Percentiles rank a stretch among this genome's conserved stretches.
Evolutionary conservation across 2,888 invertebrate genomes (phyloP).

Genomic region (Tillus elongatus): DNA sequence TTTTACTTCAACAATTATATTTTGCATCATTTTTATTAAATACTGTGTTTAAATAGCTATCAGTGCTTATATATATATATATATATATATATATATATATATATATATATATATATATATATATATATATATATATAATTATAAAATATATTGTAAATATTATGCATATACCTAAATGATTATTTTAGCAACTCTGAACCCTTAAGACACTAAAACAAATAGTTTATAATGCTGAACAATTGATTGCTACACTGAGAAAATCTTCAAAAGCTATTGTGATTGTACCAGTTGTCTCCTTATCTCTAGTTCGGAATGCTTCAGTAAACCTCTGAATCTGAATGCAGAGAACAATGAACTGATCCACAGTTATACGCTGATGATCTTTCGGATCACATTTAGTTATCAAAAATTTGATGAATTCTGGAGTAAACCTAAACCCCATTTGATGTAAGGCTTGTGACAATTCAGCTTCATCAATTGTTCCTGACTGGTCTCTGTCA

Average conservation of each 20-base stretch:
- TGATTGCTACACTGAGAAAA: constrained; percentile 74
- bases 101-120: too few relatives aligned
- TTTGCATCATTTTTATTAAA: too few relatives aligned
- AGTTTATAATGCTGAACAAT: too few relatives aligned
- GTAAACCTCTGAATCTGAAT: constrained; percentile 82
- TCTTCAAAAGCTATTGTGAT: constrained; percentile 87
- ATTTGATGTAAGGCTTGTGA: constrained; percentile 72
- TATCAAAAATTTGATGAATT: constrained; percentile 64
- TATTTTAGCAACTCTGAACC: too few relatives aligned
- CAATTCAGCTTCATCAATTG: constrained; percentile 73
- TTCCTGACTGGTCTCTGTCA: constrained; percentile 77
- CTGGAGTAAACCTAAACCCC: constrained; percentile 77
- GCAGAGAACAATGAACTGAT: constrained; percentile 81
- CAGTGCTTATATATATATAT: too few relatives aligned
- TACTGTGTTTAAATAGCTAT: too few relatives aligned
- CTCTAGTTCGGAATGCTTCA: constrained; percentile 75
- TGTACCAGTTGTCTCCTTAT: constrained; percentile 68
- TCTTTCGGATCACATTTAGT: constrained; percentile 58
- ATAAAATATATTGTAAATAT: too few relatives aligned
- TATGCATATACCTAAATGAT: too few relatives aligned
- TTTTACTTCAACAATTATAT: too few relatives aligned
- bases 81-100: too few relatives aligned
- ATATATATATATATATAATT: too few relatives aligned
- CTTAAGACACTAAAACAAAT: too few relatives aligned
- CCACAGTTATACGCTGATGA: constrained; percentile 63